phyloP scores from a whole-genome alignment of 2,797 vertebrate species.

The Myripristis jacobus region DNA sequence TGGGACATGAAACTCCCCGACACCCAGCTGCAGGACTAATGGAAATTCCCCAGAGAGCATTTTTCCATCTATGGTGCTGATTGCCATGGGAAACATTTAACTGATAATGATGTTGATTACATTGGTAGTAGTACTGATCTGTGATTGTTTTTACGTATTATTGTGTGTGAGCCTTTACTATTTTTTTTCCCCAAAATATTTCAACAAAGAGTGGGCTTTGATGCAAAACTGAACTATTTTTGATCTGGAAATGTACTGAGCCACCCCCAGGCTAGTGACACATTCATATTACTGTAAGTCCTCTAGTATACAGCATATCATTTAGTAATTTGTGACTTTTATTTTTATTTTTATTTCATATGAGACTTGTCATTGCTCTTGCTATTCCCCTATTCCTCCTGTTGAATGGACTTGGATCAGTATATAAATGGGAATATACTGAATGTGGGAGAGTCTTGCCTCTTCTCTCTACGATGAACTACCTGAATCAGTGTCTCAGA shows the following conservation, averaged over 20 bases:
- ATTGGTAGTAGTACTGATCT: too few relatives aligned
- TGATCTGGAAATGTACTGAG: too few relatives aligned
- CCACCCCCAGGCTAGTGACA: too few relatives aligned
- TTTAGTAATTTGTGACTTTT: neutral
- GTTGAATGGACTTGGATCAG: neutral
- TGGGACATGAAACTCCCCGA: slow-evolving; percentile 41
- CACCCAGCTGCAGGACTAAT: slow-evolving; percentile 57
- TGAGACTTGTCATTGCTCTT: neutral
- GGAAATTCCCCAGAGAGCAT: slow-evolving; percentile 53
- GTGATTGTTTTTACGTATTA: neutral
- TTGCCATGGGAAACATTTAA: slow-evolving; percentile 6
- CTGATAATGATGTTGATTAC: neutral
- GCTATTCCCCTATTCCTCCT: neutral
- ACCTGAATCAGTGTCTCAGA: slow-evolving; percentile 60
- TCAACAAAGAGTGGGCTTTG: too few relatives aligned
- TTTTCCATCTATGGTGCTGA: slow-evolving; percentile 43
- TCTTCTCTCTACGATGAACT: slow-evolving; percentile 19
- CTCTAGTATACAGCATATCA: neutral
- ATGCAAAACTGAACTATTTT: too few relatives aligned
- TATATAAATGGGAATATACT: slow-evolving; percentile 21
- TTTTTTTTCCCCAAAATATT: neutral
- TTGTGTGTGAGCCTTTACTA: neutral
- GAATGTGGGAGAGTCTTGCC: neutral
- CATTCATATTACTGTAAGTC: too few relatives aligned
- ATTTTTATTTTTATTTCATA: too few relatives aligned